A percentile compares a stretch with the other conserved stretches of the same genome.
Evolutionary conservation across 2,113 vertebrate species (phyloP).

Genomic region (Orycteropus afer): DNA sequence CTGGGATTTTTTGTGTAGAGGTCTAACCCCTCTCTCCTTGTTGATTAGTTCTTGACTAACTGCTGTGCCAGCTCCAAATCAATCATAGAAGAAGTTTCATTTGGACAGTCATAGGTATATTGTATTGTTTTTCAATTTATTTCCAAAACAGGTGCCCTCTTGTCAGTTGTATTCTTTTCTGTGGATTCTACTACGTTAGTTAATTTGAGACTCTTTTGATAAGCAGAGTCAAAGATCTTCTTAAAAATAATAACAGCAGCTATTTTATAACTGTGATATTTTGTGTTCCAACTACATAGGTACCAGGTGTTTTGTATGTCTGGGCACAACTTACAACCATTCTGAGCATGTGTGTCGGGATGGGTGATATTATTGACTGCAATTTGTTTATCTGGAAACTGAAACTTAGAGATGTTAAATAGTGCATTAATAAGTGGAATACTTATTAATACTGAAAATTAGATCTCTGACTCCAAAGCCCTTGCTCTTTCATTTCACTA

Average conservation of each 20-base stretch:
- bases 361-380: neutral
- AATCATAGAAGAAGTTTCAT: neutral
- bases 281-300: neutral
- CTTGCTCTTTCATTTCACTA: conserved; percentile 5
- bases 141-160: neutral
- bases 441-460: neutral
- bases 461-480: neutral
- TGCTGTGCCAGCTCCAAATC: neutral
- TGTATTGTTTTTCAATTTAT: neutral
- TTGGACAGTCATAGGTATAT: neutral
- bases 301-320: neutral
- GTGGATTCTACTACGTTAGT: conserved; percentile 7
- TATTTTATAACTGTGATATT: conserved; percentile 16
- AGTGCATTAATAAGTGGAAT: neutral
- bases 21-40: neutral
- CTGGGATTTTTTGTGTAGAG: neutral
- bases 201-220: neutral
- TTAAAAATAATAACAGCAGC: neutral
- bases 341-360: neutral
- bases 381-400: neutral
- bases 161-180: neutral
- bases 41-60: neutral
- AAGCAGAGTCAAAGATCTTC: conserved; percentile 9
- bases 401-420: neutral
- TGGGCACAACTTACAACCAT: neutral